Evolutionary conservation across 2,888 invertebrate genomes (phyloP).

Genomic region (Cerceris rybyensis): DNA sequence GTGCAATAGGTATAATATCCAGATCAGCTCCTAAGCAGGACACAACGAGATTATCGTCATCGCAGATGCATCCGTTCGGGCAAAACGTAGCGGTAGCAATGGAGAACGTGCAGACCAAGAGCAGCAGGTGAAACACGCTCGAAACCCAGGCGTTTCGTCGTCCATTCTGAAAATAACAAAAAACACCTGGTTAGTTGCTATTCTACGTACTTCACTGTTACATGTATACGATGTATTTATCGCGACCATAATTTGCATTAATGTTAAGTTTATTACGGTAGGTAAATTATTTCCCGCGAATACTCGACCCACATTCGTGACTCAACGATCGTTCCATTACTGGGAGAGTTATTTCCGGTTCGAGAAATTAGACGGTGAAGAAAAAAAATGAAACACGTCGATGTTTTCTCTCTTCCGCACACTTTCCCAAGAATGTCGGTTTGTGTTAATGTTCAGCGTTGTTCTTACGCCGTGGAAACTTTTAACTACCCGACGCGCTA

Average conservation of each 20-base stretch:
- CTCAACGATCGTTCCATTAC: constrained; percentile 18
- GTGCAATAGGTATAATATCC: constrained; percentile 94
- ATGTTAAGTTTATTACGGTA: constrained; percentile 20
- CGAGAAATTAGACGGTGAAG: constrained; percentile 8
- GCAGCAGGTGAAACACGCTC: constrained; percentile 47
- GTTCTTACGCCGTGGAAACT: background rate
- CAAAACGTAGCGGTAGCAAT: constrained; percentile 86
- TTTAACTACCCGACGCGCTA: background rate
- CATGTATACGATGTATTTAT: constrained; percentile 7
- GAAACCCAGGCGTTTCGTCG: constrained; percentile 15
- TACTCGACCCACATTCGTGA: constrained; percentile 18
- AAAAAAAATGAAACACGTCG: background rate
- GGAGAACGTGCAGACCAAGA: constrained; percentile 59
- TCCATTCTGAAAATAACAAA: constrained; percentile 54
- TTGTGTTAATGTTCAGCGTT: no score
- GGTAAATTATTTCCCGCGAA: constrained; percentile 45
- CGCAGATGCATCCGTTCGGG: constrained; percentile 93
- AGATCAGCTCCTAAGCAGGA: constrained; percentile 93
- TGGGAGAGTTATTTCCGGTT: constrained; percentile 38
- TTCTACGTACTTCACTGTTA: background rate
- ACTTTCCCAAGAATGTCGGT: no score
- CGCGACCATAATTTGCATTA: constrained; percentile 31
- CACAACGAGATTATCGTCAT: constrained; percentile 94
- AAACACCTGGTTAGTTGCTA: constrained; percentile 24
- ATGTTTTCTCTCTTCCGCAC: no score